These are phyloP conservation scores for Andrena bucephala DNA, from an alignment of 2,888 invertebrate species.

Conservation along the genomic window DNA sequence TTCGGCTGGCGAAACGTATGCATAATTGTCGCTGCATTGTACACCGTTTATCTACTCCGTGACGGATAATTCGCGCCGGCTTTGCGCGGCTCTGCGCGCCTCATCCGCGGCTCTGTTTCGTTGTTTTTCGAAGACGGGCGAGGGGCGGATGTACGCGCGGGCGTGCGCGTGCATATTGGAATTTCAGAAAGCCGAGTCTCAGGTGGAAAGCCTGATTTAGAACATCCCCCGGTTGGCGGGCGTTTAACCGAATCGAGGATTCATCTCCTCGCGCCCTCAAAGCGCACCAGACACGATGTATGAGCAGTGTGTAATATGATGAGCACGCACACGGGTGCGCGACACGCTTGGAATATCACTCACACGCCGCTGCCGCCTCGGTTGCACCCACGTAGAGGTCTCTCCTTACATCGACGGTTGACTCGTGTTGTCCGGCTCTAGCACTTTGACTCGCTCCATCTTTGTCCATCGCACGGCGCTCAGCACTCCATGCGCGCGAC, in stretches of 20 bases:
- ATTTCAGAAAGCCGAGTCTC: constrained; percentile 62
- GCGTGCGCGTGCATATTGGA: constrained; percentile 50
- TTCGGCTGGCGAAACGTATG: neutral
- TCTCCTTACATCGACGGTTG: constrained; percentile 71
- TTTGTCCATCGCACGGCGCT: constrained; percentile 49
- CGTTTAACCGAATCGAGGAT: constrained; percentile 74
- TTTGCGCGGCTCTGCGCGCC: neutral
- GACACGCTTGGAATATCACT: constrained; percentile 50
- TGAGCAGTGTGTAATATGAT: constrained; percentile 71
- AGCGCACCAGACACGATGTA: constrained; percentile 68
- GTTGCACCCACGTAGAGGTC: constrained; percentile 67
- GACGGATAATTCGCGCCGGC: neutral
- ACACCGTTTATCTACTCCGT: neutral
- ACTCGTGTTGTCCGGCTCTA: constrained; percentile 70
- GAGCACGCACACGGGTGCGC: constrained; percentile 52
- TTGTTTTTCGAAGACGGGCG: neutral
- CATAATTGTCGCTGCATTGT: too few species aligned
- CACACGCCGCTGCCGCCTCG: constrained; percentile 35
- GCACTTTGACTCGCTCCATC: constrained; percentile 67
- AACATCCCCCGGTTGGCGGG: constrained; percentile 64
- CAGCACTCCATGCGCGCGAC: constrained; percentile 50
- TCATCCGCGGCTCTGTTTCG: constrained; percentile 3
- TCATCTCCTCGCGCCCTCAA: constrained; percentile 71
- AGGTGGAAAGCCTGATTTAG: constrained; percentile 71
- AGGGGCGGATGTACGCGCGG: neutral